Conservation (phyloP, 2,888 invertebrate species). For the Alloscopus bannaensis region DNA sequence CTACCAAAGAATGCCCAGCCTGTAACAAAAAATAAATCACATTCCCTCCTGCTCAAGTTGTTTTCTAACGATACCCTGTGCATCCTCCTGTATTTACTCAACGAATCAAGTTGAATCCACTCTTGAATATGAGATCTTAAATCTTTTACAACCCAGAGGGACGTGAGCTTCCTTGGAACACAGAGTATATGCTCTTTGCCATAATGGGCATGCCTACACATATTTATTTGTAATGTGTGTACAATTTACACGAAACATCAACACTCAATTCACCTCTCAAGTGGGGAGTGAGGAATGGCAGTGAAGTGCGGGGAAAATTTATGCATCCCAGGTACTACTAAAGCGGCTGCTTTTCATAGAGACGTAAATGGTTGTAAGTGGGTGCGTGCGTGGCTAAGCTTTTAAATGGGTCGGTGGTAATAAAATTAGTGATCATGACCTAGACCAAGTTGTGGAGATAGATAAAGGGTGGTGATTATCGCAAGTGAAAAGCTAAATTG, state of each 20-base stretch:
- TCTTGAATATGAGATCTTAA: neutral
- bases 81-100: neutral
- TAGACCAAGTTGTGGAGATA: slow-evolving; percentile 33
- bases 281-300: neutral
- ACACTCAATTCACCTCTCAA: slow-evolving; percentile 7
- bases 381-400: neutral
- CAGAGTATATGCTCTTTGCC: neutral
- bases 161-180: neutral
- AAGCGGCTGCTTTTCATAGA: neutral
- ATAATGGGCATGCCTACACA: too few species aligned
- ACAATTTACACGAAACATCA: slow-evolving; percentile 15
- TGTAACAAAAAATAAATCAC: neutral
- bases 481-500: neutral
- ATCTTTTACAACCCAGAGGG: neutral
- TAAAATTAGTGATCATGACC: slow-evolving; percentile 44
- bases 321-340: slow-evolving; percentile 49
- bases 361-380: slow-evolving; percentile 31
- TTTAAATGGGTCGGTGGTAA: slow-evolving; percentile 1
- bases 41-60: neutral
- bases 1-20: neutral
- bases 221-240: neutral
- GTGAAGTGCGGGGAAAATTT: slow-evolving; percentile 37
- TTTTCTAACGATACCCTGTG: neutral
- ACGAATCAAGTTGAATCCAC: slow-evolving; percentile 4
- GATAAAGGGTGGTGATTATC: neutral